These are phyloP conservation scores for Austrofundulus limnaeus DNA, from an alignment of 2,113 vertebrate species.

Conservation along the genomic window DNA sequence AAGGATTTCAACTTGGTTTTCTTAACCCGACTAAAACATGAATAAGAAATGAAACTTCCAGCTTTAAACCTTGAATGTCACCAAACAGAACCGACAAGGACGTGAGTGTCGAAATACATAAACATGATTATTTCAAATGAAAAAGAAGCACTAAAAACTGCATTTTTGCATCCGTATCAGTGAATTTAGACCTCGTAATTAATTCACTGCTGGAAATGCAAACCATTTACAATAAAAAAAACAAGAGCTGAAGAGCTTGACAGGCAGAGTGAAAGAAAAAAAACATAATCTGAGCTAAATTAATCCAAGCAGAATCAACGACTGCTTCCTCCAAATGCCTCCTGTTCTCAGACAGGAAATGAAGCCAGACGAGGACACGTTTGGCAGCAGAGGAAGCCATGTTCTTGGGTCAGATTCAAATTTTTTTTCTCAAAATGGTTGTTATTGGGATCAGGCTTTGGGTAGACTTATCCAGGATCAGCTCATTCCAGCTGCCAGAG, in stretches of 20 bases:
- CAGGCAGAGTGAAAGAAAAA: constrained; percentile 26
- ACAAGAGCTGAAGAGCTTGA: background rate
- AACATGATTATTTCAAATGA: background rate
- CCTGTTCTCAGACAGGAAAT: constrained; percentile 52
- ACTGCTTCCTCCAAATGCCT: constrained; percentile 47
- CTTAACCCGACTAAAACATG: constrained; percentile 9
- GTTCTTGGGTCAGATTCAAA: constrained; percentile 60
- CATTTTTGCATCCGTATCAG: background rate
- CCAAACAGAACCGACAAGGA: constrained; percentile 1
- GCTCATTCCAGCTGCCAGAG: constrained; percentile 53
- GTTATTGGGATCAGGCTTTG: constrained; percentile 56
- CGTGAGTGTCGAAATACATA: constrained; percentile 4
- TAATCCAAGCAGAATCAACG: constrained; percentile 48
- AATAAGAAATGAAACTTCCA: constrained; percentile 26
- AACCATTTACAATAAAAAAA: background rate
- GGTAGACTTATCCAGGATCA: constrained; percentile 65
- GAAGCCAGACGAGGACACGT: constrained; percentile 35
- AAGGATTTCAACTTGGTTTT: constrained; percentile 16
- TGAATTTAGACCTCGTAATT: background rate
- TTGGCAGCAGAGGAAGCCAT: constrained; percentile 37
- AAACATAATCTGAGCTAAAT: constrained; percentile 54
- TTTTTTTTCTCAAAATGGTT: constrained; percentile 58
- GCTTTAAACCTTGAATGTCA: constrained; percentile 7
- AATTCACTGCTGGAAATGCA: background rate
- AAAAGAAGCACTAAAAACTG: background rate